Percentiles rank a stretch among this genome's conserved stretches.
These are phyloP conservation scores for Mycalesis mineus DNA, from an alignment of 2,888 invertebrate species.

Conservation along the genomic window DNA sequence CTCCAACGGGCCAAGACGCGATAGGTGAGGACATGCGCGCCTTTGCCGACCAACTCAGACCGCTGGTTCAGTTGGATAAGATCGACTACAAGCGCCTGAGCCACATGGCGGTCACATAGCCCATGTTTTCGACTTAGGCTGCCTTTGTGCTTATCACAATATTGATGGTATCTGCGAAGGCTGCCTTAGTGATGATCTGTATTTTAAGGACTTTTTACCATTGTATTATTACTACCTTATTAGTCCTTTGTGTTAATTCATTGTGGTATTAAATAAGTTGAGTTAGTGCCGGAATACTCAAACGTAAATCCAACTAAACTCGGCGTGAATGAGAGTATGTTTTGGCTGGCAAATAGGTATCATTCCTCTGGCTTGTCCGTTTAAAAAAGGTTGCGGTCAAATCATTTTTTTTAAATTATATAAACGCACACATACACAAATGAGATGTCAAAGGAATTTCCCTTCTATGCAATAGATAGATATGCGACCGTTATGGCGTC, in stretches of 20 bases:
- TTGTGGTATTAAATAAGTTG: background rate
- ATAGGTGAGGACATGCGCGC: conserved; percentile 97
- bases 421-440: too few relatives aligned
- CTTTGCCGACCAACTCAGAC: conserved; percentile 95
- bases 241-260: too few relatives aligned
- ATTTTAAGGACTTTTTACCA: background rate
- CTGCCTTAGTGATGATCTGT: conserved; percentile 10
- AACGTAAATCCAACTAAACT: too few relatives aligned
- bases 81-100: conserved; percentile 90
- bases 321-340: too few relatives aligned
- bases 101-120: conserved; percentile 64
- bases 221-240: too few relatives aligned
- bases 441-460: too few relatives aligned
- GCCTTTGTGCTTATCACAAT: conserved; percentile 4
- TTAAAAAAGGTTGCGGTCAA: too few relatives aligned
- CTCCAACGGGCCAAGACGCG: conserved; percentile 94
- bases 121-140: conserved; percentile 41
- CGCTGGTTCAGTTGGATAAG: conserved; percentile 94
- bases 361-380: too few relatives aligned
- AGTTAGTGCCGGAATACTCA: background rate
- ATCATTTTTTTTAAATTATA: too few relatives aligned
- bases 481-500: too few relatives aligned
- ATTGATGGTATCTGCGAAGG: conserved; percentile 6
- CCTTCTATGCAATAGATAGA: too few relatives aligned
- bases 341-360: too few relatives aligned